Conservation (phyloP, 2,113 vertebrate species). For the Trichomycterus rosablanca region DNA sequence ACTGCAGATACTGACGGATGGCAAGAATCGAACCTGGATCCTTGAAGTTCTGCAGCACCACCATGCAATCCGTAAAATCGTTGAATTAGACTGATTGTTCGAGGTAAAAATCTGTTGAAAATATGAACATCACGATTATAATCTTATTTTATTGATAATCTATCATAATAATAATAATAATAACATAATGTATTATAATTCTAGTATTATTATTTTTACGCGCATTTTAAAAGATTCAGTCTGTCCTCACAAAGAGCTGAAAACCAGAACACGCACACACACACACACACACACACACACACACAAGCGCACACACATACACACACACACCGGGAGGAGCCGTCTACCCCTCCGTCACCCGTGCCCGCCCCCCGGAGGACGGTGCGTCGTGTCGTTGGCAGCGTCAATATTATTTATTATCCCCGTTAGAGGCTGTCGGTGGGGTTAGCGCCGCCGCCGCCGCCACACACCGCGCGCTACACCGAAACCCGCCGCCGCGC, state of each 20-base stretch:
- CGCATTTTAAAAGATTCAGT: not conserved
- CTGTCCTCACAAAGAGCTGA: not conserved
- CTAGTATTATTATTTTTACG: not conserved
- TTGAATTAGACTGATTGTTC: too few species aligned
- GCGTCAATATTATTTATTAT: conserved; percentile 52
- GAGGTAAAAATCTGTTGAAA: too few species aligned
- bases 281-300: conserved; percentile 49
- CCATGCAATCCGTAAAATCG: too few species aligned
- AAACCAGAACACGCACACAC: not conserved
- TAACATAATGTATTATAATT: not conserved
- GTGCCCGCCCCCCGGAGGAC: conserved; percentile 49
- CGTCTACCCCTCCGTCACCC: conserved; percentile 51
- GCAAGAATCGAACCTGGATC: too few species aligned
- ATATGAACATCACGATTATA: too few species aligned
- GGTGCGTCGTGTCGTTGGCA: conserved; percentile 50
- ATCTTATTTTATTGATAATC: too few species aligned
- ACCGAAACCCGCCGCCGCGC: conserved; percentile 2
- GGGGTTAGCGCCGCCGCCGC: conserved; percentile 27
- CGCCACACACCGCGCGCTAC: conserved; percentile 24
- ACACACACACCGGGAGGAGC: conserved; percentile 51
- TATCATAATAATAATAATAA: not conserved
- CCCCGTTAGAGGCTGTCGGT: conserved; percentile 48
- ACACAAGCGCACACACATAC: conserved; percentile 40
- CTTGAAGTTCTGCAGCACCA: too few species aligned
- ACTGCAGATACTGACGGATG: too few species aligned